Percentiles rank a stretch among this genome's conserved stretches.
Evolutionary conservation across 2,113 vertebrate genomes (phyloP).

Genomic region (Globicephala melas): DNA sequence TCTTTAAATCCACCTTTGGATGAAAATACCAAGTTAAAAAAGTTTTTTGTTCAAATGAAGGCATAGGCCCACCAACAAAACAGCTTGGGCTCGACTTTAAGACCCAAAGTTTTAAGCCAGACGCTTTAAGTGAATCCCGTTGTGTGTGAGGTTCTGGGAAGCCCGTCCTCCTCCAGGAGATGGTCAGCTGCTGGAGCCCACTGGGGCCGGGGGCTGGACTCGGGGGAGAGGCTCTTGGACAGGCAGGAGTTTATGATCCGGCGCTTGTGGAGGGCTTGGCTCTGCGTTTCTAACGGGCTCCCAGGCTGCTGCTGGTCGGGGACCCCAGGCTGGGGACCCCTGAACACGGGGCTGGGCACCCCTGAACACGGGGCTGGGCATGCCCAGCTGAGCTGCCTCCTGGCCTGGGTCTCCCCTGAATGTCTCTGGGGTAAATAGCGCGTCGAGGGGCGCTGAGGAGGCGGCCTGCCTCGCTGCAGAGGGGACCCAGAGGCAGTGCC

Average conservation of each 20-base stretch:
- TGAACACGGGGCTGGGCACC: neutral
- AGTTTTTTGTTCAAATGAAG: neutral
- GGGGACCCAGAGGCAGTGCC: no score
- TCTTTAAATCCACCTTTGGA: neutral
- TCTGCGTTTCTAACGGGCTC: fast-evolving
- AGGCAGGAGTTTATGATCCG: fast-evolving
- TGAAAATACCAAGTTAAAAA: neutral
- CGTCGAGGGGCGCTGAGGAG: neutral
- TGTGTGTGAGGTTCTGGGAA: neutral
- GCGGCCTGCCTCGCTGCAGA: no score
- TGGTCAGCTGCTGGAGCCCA: no score
- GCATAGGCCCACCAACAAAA: neutral
- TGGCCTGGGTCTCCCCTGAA: neutral
- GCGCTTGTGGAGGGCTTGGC: no score
- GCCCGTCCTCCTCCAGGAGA: no score
- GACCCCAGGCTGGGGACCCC: neutral
- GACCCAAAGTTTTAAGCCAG: neutral
- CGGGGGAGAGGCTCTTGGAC: fast-evolving
- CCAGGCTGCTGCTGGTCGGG: neutral
- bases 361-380: neutral
- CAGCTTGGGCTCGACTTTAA: neutral
- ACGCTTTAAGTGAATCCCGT: neutral
- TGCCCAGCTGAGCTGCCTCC: neutral
- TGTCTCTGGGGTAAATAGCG: neutral
- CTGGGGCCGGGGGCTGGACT: fast-evolving